Percentiles rank a stretch among this genome's conserved stretches.
phyloP scores from a whole-genome alignment of 2,888 invertebrate genomes.

The Norana najaformis region DNA sequence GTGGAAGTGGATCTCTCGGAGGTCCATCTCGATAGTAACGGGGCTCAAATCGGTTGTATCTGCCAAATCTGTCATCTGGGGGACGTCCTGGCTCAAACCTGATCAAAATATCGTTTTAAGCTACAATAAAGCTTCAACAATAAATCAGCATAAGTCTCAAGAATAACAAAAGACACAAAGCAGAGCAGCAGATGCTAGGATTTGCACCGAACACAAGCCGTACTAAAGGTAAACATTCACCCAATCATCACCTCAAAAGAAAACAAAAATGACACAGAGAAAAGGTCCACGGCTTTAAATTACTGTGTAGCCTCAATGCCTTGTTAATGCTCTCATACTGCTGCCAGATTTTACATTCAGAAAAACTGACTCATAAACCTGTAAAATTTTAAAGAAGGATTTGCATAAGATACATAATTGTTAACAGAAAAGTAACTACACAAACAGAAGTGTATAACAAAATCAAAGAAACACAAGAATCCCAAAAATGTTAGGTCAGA shows the following conservation, averaged over 20 bases:
- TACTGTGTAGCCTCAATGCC: neutral
- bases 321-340: neutral
- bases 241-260: neutral
- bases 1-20: conserved; percentile 19
- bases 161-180: neutral
- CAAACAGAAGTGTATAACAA: too few relatives aligned
- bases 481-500: neutral
- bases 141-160: too few relatives aligned
- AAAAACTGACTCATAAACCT: neutral
- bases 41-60: conserved; percentile 15
- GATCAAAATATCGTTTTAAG: neutral
- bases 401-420: neutral
- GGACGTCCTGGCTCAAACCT: conserved; percentile 13
- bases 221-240: neutral
- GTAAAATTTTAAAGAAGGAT: neutral
- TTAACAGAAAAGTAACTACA: neutral
- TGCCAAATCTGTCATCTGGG: conserved; percentile 18
- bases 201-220: neutral
- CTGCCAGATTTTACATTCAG: neutral
- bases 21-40: conserved; percentile 16
- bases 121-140: neutral
- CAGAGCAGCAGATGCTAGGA: neutral
- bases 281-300: neutral
- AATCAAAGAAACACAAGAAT: neutral
- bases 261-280: neutral